phyloP scores from a whole-genome alignment of 2,888 invertebrate species.

The Ryuthela nishihirai region DNA sequence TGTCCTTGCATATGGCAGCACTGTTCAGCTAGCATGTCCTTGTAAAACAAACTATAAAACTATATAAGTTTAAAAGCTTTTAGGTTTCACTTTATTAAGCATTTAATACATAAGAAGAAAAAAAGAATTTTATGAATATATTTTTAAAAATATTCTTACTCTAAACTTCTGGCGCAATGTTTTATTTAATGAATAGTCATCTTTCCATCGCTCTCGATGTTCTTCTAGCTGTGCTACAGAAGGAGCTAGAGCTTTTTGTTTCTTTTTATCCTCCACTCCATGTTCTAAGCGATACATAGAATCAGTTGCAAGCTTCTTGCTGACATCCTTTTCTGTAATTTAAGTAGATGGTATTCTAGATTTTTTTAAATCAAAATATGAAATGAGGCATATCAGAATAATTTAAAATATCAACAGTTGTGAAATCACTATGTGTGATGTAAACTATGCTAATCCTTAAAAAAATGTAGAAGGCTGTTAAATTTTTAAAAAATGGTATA shows the following conservation, averaged over 20 bases:
- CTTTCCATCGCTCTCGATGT: slow-evolving; percentile 77
- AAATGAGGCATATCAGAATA: too few species aligned
- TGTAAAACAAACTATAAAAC: too few species aligned
- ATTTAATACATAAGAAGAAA: too few species aligned
- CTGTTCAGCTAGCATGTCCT: too few species aligned
- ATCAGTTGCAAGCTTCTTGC: slow-evolving; percentile 85
- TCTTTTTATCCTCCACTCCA: slow-evolving; percentile 70
- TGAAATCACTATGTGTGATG: too few species aligned
- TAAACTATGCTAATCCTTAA: too few species aligned
- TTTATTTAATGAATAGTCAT: slow-evolving; percentile 89
- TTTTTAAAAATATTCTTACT: too few species aligned
- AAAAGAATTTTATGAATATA: too few species aligned
- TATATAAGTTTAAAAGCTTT: too few species aligned
- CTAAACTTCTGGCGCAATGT: slow-evolving; percentile 78
- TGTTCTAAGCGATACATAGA: slow-evolving; percentile 98
- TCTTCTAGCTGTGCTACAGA: slow-evolving; percentile 70
- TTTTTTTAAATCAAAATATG: not conserved
- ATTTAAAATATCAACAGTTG: too few species aligned
- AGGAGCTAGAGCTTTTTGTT: slow-evolving; percentile 67
- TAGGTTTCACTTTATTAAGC: too few species aligned
- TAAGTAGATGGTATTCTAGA: not conserved
- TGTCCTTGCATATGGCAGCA: too few species aligned
- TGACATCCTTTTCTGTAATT: slow-evolving; percentile 71
- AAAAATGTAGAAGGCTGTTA: not conserved
- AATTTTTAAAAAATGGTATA: not conserved